Evolutionary conservation across 2,113 vertebrate species (phyloP).

Genomic region (Mirounga angustirostris): DNA sequence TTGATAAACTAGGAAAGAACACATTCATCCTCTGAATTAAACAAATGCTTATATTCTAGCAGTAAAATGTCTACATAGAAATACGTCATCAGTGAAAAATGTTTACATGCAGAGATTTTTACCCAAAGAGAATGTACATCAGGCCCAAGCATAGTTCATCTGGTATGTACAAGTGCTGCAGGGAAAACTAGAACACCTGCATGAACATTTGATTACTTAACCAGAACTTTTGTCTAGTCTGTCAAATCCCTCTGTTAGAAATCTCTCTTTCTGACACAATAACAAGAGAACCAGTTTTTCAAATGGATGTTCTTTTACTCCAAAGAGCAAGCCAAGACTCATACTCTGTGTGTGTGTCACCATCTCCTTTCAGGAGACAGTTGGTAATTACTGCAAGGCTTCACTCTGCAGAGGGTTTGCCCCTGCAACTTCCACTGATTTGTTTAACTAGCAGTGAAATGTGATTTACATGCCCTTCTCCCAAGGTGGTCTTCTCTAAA

Average conservation of each 20-base stretch:
- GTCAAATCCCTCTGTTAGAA: slow-evolving; percentile 83
- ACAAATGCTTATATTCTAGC: neutral
- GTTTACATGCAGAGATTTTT: slow-evolving; percentile 44
- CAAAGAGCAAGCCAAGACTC: slow-evolving; percentile 82
- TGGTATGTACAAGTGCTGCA: slow-evolving; percentile 81
- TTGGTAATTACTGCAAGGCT: slow-evolving; percentile 75
- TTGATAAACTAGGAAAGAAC: neutral
- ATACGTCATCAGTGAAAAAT: slow-evolving; percentile 47
- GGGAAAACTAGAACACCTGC: slow-evolving; percentile 83
- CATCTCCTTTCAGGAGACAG: slow-evolving; percentile 71
- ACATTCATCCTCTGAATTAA: neutral
- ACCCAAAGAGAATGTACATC: slow-evolving; percentile 5
- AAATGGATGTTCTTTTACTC: slow-evolving; percentile 76
- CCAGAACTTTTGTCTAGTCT: slow-evolving; percentile 84
- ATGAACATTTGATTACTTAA: slow-evolving; percentile 81
- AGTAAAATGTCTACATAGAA: slow-evolving; percentile 43
- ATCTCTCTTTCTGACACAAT: slow-evolving; percentile 84
- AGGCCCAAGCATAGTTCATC: slow-evolving; percentile 51
- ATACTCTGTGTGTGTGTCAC: slow-evolving; percentile 56
- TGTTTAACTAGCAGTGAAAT: slow-evolving; percentile 79
- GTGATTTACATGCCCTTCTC: slow-evolving; percentile 82
- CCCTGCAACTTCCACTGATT: slow-evolving; percentile 81
- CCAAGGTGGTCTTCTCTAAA: slow-evolving; percentile 77
- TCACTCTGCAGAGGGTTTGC: slow-evolving; percentile 65
- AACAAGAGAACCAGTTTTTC: slow-evolving; percentile 83